Percentiles rank a stretch among this genome's conserved stretches.
Conservation (phyloP, 2,888 invertebrate genomes). For the Calliopum simillimum region DNA sequence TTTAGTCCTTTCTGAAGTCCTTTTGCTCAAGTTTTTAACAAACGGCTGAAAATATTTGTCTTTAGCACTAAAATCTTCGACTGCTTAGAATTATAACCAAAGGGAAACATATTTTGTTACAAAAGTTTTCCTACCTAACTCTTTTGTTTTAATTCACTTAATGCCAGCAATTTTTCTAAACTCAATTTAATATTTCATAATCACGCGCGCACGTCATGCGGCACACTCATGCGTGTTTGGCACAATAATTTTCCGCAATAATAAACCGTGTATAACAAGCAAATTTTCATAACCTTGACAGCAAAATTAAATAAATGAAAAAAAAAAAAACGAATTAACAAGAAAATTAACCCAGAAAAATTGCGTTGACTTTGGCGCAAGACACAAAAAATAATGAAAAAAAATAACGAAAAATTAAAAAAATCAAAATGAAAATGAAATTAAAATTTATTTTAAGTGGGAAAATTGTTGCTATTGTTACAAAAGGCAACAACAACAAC, state of each 20-base stretch:
- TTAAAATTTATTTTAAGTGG: conserved; percentile 40
- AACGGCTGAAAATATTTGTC: too few relatives aligned
- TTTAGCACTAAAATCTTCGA: too few relatives aligned
- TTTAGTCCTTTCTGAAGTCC: too few relatives aligned
- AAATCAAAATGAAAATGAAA: conserved; percentile 33
- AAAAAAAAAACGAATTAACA: conserved; percentile 37
- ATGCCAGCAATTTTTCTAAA: too few relatives aligned
- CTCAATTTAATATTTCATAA: too few relatives aligned
- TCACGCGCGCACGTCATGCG: conserved; percentile 10
- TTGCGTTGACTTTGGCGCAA: conserved; percentile 34
- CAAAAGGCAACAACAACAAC: background rate
- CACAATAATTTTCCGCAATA: conserved; percentile 49
- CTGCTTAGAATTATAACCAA: too few relatives aligned
- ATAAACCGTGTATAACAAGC: conserved; percentile 43
- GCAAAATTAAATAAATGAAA: too few relatives aligned
- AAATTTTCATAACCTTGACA: conserved; percentile 65
- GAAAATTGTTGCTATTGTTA: too few relatives aligned
- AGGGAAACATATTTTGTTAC: background rate
- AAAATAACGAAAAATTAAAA: conserved; percentile 3
- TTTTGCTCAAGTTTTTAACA: too few relatives aligned
- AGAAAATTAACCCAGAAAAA: conserved; percentile 50
- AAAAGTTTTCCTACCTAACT: conserved; percentile 52
- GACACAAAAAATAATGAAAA: background rate
- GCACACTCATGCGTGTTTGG: conserved; percentile 50
- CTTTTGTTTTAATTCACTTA: conserved; percentile 42